Base-by-base conservation (phyloP, 2,797 vertebrate species). In the Alfaro cultratus region DNA sequence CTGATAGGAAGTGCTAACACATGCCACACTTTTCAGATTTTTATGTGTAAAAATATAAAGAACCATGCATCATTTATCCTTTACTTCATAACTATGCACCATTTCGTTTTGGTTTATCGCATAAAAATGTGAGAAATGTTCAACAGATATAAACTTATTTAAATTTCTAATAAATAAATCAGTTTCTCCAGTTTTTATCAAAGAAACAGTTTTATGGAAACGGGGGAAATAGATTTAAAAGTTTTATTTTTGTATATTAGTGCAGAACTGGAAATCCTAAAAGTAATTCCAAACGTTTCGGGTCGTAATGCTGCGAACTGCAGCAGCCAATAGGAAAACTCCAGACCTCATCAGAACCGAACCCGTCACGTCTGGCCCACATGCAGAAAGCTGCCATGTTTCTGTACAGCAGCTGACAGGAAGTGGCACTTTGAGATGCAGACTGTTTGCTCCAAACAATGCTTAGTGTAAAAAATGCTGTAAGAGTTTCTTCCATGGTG, bases 401-500 rank as follows among this genome's bases (percentile, higher is more conserved):
- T 51, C 46, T 12, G 2, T 12, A 13, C 0, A 13, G 16, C 78
- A 74, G 57, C 72, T 43, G 39, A 55, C 47, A 23, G 31, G 31
- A 67, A 0, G 18, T 45, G 16, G 36, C 15, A 21, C 51, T 46
- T n/a, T 0, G 16, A 55, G 36, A 53, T 21, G 18, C 9, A 64
- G 46, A 55, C 12, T 2, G 21, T 68, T 51, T 74, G 49, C 36
- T 45, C 31, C 31, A 0, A 39, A 5, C 74, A 0, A 6, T 10
- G n/a, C 31, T 41, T 21, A 12, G 62, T 49, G 39, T 36, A 41
- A 67, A 68, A 68, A 26, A 39, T 68, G 77, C 77, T 76, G 72
- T 79, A 84, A 80, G 74, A 67, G 51, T 47, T 29, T 73, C 76
- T 79, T 68, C 76, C 76, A 51, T 6, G 23, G 51, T 81, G 80